Base-by-base conservation (phyloP, 2,888 invertebrate species). In the Emmelina monodactyla region DNA sequence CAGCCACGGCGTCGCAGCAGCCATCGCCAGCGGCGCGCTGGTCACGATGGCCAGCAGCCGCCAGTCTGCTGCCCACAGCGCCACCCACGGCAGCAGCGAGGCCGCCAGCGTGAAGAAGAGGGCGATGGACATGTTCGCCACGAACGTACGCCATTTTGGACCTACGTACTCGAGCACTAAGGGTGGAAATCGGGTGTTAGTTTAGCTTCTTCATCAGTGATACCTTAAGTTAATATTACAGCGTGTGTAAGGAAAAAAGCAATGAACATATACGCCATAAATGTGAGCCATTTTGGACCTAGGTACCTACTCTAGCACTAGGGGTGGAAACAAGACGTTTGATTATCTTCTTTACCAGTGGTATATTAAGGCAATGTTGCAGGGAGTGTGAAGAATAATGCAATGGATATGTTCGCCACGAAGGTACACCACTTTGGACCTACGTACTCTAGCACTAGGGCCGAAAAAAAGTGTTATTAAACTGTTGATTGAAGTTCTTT, bases 321-420 rank as follows among this genome's bases (percentile, higher is more conserved):
- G n/a, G n/a, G n/a, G n/a, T n/a, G n/a, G n/a, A n/a, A n/a, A n/a
- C n/a, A n/a, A n/a, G n/a, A n/a, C n/a, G n/a, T n/a, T n/a, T n/a
- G n/a, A n/a, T n/a, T n/a, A n/a, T n/a, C n/a, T n/a, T n/a, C n/a
- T n/a, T n/a, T n/a, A n/a, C n/a, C n/a, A n/a, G n/a, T n/a, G n/a
- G n/a, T n/a, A n/a, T n/a, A n/a, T n/a, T n/a, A n/a, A n/a, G n/a
- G n/a, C n/a, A n/a, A n/a, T n/a, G n/a, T n/a, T n/a, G n/a, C n/a
- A n/a, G n/a, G n/a, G n/a, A n/a, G n/a, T n/a, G n/a, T n/a, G n/a
- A n/a, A n/a, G n/a, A 92, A 93, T 25, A 93, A 70, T 0, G 93
- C 93, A 32, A 94, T 93, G 0, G 92, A 92, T 89, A 94, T 91
- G 62, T 94, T 94, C 14, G 93, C 93, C 0, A 93, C 92, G 57